Conservation (phyloP, 2,797 vertebrate genomes). For the Notolabrus celidotus region DNA sequence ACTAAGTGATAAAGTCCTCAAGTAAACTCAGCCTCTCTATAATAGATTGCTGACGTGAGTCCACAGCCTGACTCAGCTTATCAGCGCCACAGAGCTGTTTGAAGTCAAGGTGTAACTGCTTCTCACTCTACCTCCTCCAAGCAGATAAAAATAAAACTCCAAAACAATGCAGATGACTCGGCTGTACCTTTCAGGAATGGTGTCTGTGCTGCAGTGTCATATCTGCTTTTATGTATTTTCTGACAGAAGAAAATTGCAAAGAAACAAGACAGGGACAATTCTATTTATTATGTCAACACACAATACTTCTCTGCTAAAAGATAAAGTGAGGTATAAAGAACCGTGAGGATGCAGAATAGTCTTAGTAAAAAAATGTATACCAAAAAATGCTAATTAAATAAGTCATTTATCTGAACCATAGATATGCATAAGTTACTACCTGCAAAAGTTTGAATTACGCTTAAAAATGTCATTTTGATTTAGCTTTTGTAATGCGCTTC, state of each 20-base stretch:
- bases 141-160: conserved; percentile 52
- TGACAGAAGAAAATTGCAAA: conserved; percentile 3
- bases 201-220: conserved; percentile 5
- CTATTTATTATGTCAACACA: not conserved
- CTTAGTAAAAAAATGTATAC: not conserved
- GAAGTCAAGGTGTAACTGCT: conserved; percentile 30
- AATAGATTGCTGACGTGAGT: conserved; percentile 58
- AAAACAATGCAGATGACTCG: conserved; percentile 41
- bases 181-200: conserved; percentile 3
- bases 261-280: not conserved
- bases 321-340: not conserved
- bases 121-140: conserved; percentile 15
- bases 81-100: conserved; percentile 27
- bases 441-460: too few relatives aligned
- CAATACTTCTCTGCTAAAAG: too few relatives aligned
- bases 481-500: too few relatives aligned
- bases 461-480: too few relatives aligned
- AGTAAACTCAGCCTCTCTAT: conserved; percentile 32
- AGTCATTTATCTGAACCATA: too few relatives aligned
- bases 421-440: too few relatives aligned
- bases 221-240: conserved; percentile 3
- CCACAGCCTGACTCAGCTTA: conserved; percentile 65
- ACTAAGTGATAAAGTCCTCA: conserved; percentile 24
- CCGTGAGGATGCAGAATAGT: not conserved
- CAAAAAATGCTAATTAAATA: not conserved